Percentiles rank a stretch among this genome's conserved stretches.
phyloP scores from a whole-genome alignment of 2,888 invertebrate genomes.

The Leptinotarsa peninsularis region DNA sequence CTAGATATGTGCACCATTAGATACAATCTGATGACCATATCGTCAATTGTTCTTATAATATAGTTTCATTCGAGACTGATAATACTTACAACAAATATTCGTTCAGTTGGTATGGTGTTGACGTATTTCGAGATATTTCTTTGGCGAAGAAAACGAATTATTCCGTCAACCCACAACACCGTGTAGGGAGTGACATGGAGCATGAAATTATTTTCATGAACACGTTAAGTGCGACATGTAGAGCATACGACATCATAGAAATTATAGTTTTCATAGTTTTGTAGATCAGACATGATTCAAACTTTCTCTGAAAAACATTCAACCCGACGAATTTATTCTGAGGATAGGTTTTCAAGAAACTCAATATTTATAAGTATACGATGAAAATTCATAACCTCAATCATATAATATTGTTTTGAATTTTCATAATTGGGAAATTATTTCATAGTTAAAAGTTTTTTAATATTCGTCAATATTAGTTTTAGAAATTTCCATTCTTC shows the following conservation, averaged over 20 bases:
- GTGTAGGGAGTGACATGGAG: conserved; percentile 39
- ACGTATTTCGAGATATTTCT: conserved; percentile 1
- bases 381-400: too few relatives aligned
- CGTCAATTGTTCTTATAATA: too few relatives aligned
- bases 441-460: too few relatives aligned
- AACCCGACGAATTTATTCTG: too few relatives aligned
- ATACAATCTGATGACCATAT: too few relatives aligned
- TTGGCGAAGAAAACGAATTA: conserved; percentile 8
- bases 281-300: conserved; percentile 34
- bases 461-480: too few relatives aligned
- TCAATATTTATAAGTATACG: too few relatives aligned
- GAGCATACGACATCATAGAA: conserved; percentile 47
- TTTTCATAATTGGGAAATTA: too few relatives aligned
- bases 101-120: not conserved
- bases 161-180: conserved; percentile 12
- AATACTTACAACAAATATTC: not conserved
- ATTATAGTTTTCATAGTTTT: conserved; percentile 39
- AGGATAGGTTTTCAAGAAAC: too few relatives aligned
- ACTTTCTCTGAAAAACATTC: conserved; percentile 37
- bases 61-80: not conserved
- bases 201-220: conserved; percentile 42
- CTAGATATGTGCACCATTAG: too few relatives aligned
- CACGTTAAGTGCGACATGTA: conserved; percentile 46
- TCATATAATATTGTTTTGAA: too few relatives aligned
- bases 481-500: too few relatives aligned